Percentiles rank a stretch among this genome's conserved stretches.
phyloP scores from a whole-genome alignment of 2,888 invertebrate genomes.

The Cataglyphis livida region DNA sequence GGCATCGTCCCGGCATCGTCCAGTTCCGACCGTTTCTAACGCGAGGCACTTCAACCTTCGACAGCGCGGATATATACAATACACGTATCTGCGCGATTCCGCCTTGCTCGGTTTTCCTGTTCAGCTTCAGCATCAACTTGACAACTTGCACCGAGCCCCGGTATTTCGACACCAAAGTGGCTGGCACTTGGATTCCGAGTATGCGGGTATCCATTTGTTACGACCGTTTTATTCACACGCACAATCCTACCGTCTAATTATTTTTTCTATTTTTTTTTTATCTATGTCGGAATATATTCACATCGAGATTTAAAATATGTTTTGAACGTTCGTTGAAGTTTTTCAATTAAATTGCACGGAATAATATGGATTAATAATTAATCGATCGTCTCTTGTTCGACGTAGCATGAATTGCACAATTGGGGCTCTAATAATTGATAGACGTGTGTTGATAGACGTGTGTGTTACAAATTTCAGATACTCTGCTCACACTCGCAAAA shows the following conservation, averaged over 20 bases:
- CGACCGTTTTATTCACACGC: not conserved
- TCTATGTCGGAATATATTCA: not conserved
- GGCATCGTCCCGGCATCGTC: slow-evolving; percentile 35
- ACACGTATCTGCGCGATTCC: slow-evolving; percentile 47
- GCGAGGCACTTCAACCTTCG: not conserved
- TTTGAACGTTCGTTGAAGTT: not conserved
- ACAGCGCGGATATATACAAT: slow-evolving; percentile 29
- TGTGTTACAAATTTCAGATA: slow-evolving; percentile 20
- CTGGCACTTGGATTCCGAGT: slow-evolving; percentile 2
- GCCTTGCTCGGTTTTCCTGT: slow-evolving; percentile 7
- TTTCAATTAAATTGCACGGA: slow-evolving; percentile 18
- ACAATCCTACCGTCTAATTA: not conserved
- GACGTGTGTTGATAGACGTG: slow-evolving; percentile 6
- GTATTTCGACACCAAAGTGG: slow-evolving; percentile 18
- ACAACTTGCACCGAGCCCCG: slow-evolving; percentile 10
- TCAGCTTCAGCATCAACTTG: slow-evolving; percentile 16
- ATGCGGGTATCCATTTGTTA: slow-evolving; percentile 8
- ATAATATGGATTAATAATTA: slow-evolving; percentile 34
- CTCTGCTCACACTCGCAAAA: slow-evolving; percentile 11
- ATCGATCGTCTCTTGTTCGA: not conserved
- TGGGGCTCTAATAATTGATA: slow-evolving; percentile 34
- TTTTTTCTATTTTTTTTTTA: not conserved
- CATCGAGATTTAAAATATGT: not conserved
- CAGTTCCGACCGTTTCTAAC: not conserved
- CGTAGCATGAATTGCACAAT: slow-evolving; percentile 20